Percentiles rank a stretch among this genome's conserved stretches.
Conservation (phyloP, 2,797 vertebrate genomes). For the Poecilia velifera region DNA sequence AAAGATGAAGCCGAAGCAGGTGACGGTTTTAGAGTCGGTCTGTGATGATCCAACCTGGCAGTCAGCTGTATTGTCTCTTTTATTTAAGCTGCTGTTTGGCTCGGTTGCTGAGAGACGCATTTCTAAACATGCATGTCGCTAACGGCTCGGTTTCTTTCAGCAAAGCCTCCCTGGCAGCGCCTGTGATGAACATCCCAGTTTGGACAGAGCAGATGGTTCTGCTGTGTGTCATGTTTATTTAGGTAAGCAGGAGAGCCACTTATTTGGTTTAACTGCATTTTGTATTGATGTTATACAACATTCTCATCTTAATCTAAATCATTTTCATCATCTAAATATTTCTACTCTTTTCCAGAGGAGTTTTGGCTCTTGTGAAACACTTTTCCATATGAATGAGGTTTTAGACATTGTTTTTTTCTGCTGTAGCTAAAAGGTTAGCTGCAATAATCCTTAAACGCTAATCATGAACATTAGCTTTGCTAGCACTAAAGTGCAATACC, state of each 20-base stretch:
- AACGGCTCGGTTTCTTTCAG: background rate
- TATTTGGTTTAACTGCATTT: background rate
- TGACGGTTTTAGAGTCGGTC: background rate
- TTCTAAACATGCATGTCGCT: background rate
- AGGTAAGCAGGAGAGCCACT: background rate
- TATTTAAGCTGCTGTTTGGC: slow-evolving; percentile 6
- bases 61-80: background rate
- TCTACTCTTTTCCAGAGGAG: background rate
- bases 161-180: background rate
- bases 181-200: background rate
- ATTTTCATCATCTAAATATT: background rate
- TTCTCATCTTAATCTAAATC: background rate
- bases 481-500: no score
- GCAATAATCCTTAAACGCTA: no score
- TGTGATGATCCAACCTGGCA: background rate
- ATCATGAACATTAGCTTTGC: no score
- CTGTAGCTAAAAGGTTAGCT: no score
- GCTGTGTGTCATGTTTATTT: background rate
- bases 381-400: background rate
- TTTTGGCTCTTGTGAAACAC: background rate
- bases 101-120: slow-evolving; percentile 13
- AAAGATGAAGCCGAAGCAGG: background rate
- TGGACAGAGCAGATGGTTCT: background rate
- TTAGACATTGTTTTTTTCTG: background rate
- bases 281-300: background rate